Base-by-base conservation (phyloP, 2,113 vertebrate species). In the Charadrius vociferus region DNA sequence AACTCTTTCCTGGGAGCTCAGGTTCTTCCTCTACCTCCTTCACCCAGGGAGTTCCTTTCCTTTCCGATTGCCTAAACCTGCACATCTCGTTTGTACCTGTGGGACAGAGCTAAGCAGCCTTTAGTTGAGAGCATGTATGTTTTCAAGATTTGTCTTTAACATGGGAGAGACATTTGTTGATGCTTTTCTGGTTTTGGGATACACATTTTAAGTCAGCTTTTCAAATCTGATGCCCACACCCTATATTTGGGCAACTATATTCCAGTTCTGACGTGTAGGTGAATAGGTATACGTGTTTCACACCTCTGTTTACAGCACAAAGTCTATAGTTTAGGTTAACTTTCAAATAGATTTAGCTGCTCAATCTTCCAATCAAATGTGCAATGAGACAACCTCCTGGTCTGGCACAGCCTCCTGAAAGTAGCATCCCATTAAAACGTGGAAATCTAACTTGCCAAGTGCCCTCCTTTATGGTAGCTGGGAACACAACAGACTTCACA, bases 331-430 rank as follows among this genome's bases (percentile, higher is more conserved):
- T 92, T 67, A 45, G 16, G 15, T 63, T 62, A 58, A 22, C 14
- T 84, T 84, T 86, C 50, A 50, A 78, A 56, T 4, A 66, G 14
- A 36, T n/a, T 7, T 58, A 62, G 12, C 27, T 78, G 45, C 49
- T 78, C n/a, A 62, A 0, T 32, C 34, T 30, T 74, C 19, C 45
- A 53, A 36, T 52, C 1, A 77, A 77, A 70, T 0, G 0, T 36
- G 17, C 37, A 81, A 13, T 45, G 36, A 91, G 36, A 81, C 63
- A 81, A 81, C 10, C 3, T 74, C 13, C 17, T 15, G 34, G 6
- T 49, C n/a, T 78, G 53, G 36, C 50, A 91, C 21, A 66, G 72
- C 4, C 15, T 4, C 10, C 55, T 73, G 27, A 58, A 78, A 86
- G 34, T 17, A 78, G 8, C 59, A 20, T 43, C 29, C 20, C 59